Evolutionary conservation across 2,888 invertebrate species (phyloP), one percentile per base, ranked within the genome.

Genomic region (Pyrrhia umbra): DNA sequence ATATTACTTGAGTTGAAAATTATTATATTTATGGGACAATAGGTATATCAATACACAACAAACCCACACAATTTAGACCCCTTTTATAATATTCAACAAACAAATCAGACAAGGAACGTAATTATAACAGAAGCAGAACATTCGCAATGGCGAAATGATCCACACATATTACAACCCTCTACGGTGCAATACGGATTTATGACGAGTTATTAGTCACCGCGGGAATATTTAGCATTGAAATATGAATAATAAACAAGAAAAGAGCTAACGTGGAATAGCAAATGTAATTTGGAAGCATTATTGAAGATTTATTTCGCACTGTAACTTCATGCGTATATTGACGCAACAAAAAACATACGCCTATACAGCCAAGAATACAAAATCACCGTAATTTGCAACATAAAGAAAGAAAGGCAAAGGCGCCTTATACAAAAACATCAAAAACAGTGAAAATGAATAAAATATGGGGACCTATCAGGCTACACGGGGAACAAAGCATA

Each of bases 221-320:
- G 90, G 91, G 88, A 87, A 92, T 91, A 93, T 92, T 91, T 88
- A 88, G 83, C 89, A 90, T 91, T 90, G 89, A 91, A 88, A 91
- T 90, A 90, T 90, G 90, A 90, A 92, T 89, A 91, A 92, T 89
- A 93, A 92, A 92, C 89, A 90, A 90, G 88, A 90, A 88, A 89
- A 89, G 86, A 89, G 88, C 87, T 86, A 86, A 85, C 83, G 82
- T 81, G 78, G 82, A 87, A 85, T 84, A 83, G 85, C 83, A 83
- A 85, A 86, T 84, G 80, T 85, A 85, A 86, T 83, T 85, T 81
- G 76, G 76, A 65, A 84, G 76, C 77, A 79, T 80, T 74, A 72
- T 71, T 71, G 67, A 70, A 80, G 76, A 78, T 80, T 81, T 81
- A 77, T 78, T 77, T 79, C 64, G 57, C 56, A 66, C 43, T 56